Evolutionary conservation across 2,888 invertebrate genomes (phyloP).

Genomic region (Tenthredo livida): DNA sequence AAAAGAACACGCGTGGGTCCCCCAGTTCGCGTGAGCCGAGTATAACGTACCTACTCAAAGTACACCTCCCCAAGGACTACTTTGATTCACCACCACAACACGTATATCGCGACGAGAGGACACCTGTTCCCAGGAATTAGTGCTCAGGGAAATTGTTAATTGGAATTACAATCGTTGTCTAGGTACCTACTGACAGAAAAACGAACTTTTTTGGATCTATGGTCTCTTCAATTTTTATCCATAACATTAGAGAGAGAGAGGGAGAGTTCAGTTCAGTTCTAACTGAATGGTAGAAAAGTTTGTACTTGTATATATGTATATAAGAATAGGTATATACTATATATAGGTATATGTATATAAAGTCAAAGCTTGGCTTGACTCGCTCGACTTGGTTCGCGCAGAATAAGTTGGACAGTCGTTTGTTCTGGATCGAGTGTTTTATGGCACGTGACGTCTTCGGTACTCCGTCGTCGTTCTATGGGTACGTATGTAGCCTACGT

Average conservation of each 20-base stretch:
- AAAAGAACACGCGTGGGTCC: background rate
- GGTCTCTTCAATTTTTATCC: background rate
- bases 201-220: background rate
- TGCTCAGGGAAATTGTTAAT: background rate
- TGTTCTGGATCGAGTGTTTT: constrained; percentile 50
- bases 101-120: background rate
- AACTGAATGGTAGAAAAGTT: background rate
- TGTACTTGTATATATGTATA: constrained; percentile 13
- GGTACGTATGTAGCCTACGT: constrained; percentile 13
- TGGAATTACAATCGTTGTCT: background rate
- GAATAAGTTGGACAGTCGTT: constrained; percentile 51
- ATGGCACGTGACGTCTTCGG: constrained; percentile 47
- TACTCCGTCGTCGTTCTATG: constrained; percentile 23
- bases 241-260: background rate
- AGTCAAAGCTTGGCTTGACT: constrained; percentile 44
- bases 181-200: background rate
- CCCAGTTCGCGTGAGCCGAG: constrained; percentile 24
- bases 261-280: background rate
- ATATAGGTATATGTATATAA: background rate
- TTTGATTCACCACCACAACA: constrained; percentile 29
- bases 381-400: constrained; percentile 28
- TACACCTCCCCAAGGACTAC: constrained; percentile 38
- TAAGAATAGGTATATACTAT: background rate
- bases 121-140: background rate
- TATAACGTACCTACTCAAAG: background rate